phyloP scores from a whole-genome alignment of 2,888 invertebrate species.

The Mongoloraphidia duomilia region DNA sequence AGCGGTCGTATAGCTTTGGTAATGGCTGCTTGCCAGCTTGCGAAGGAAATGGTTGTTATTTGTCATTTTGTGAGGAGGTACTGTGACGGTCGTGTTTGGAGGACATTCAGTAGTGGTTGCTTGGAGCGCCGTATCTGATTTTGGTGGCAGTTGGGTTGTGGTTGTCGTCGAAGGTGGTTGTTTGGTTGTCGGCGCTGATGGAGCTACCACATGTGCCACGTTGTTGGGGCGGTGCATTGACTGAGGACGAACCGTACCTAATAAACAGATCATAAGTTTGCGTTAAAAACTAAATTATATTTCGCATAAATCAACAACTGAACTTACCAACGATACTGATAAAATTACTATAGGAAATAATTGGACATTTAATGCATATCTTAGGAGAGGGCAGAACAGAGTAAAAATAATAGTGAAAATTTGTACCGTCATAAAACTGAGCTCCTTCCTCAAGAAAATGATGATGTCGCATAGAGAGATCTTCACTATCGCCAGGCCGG shows the following conservation, averaged over 20 bases:
- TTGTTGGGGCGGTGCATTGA: slow-evolving; percentile 50
- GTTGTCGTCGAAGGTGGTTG: slow-evolving; percentile 24
- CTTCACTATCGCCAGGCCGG: slow-evolving; percentile 63
- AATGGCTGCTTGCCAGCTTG: slow-evolving; percentile 66
- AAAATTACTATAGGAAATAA: too few relatives aligned
- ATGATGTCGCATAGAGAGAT: slow-evolving; percentile 75
- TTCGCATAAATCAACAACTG: background rate
- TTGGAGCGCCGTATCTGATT: slow-evolving; percentile 32
- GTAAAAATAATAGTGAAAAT: background rate
- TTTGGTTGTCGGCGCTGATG: slow-evolving; percentile 30
- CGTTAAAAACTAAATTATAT: background rate
- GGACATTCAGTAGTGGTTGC: slow-evolving; percentile 59
- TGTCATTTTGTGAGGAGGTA: slow-evolving; percentile 29
- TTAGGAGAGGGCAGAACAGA: too few relatives aligned
- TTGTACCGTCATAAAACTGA: slow-evolving; percentile 62
- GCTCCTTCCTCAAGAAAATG: slow-evolving; percentile 71
- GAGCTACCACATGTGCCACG: slow-evolving; percentile 39
- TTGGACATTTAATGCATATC: too few relatives aligned
- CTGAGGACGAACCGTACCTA: slow-evolving; percentile 65
- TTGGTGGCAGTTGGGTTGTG: slow-evolving; percentile 32
- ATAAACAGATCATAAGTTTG: slow-evolving; percentile 12
- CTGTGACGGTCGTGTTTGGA: slow-evolving; percentile 40
- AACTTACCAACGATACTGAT: background rate
- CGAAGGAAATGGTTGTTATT: slow-evolving; percentile 56
- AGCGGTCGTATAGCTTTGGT: slow-evolving; percentile 80